phyloP scores from a whole-genome alignment of 2,113 vertebrate genomes.

The Petaurus breviceps region DNA sequence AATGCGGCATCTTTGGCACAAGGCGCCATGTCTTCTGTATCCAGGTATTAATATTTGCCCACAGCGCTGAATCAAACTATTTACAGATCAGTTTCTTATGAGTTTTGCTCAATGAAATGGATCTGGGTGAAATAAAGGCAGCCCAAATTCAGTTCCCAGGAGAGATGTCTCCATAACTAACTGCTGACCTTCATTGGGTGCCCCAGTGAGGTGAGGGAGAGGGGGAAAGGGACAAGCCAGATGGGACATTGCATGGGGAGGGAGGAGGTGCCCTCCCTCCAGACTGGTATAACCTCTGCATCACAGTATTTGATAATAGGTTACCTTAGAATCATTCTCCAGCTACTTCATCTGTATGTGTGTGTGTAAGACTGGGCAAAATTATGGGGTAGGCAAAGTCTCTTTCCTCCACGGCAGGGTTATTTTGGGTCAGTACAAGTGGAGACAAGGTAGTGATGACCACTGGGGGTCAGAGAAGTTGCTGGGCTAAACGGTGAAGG shows the following conservation, averaged over 20 bases:
- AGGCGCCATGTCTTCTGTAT: background rate
- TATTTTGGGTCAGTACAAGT: background rate
- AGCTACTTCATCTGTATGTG: background rate
- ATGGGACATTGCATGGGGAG: background rate
- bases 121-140: background rate
- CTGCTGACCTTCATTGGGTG: background rate
- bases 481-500: background rate
- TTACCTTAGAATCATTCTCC: background rate
- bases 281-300: background rate
- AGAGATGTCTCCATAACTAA: background rate
- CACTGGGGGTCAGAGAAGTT: background rate
- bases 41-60: background rate
- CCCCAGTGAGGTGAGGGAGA: background rate
- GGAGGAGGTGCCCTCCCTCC: background rate
- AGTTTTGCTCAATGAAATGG: background rate
- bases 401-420: background rate
- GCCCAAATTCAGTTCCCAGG: background rate
- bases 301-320: background rate
- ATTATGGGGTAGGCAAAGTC: background rate
- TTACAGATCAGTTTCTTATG: background rate
- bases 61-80: background rate
- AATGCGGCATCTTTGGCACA: constrained; percentile 53
- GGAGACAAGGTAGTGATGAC: background rate
- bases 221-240: background rate
- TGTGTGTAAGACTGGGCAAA: background rate